Evolutionary conservation across 2,113 vertebrate genomes (phyloP).

Genomic region (Cryptotis parvus): DNA sequence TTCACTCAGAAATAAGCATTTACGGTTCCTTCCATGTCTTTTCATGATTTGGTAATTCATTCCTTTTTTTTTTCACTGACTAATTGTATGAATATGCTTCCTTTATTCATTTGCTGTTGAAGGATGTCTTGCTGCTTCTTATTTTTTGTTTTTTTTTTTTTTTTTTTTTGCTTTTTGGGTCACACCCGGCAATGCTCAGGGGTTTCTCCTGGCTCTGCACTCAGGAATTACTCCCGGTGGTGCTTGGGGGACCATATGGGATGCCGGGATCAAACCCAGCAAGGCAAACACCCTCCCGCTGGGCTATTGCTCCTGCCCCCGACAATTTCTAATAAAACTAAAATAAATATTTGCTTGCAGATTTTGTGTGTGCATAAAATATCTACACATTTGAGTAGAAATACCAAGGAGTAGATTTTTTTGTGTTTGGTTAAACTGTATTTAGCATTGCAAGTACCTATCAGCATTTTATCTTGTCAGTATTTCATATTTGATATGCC

Average conservation of each 20-base stretch:
- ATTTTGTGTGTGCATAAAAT: background rate
- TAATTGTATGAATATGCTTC: background rate
- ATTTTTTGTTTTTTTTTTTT: no score
- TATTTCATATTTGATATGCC: background rate
- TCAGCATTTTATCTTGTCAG: background rate
- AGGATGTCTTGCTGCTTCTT: background rate
- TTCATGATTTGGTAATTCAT: background rate
- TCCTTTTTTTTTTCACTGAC: background rate
- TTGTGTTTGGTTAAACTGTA: background rate
- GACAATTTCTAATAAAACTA: background rate
- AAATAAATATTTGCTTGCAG: background rate
- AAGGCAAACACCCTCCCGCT: no score
- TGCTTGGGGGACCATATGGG: no score
- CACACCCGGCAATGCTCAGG: no score
- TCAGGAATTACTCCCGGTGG: no score
- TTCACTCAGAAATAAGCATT: background rate
- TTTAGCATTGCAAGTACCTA: constrained; percentile 17
- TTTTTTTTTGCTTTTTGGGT: no score
- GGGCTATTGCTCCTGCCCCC: no score
- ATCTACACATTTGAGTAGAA: background rate
- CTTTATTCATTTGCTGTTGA: background rate
- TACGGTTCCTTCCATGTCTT: background rate
- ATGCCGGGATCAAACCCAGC: no score
- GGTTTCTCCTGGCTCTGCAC: no score
- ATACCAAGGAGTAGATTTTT: background rate